A percentile compares a stretch with the other conserved stretches of the same genome.
Evolutionary conservation across 2,888 invertebrate species (phyloP).

Genomic region (Drosophila anomalipes): DNA sequence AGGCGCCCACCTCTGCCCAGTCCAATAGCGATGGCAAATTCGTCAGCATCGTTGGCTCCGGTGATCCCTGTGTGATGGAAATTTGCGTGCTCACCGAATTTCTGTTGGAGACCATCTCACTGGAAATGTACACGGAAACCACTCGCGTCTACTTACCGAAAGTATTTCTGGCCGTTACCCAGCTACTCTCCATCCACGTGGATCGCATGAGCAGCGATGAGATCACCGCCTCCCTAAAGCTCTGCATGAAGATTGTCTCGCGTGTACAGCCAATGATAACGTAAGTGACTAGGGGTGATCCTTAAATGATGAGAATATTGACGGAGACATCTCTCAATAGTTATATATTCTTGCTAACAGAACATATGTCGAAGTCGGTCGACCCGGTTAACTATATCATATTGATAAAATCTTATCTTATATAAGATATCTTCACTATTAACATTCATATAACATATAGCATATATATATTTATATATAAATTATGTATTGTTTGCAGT

Average conservation of each 20-base stretch:
- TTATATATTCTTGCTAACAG: not conserved
- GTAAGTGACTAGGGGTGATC: slow-evolving; percentile 58
- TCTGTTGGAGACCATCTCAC: slow-evolving; percentile 90
- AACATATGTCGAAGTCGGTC: not conserved
- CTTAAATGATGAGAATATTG: not conserved
- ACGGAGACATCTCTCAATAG: not conserved
- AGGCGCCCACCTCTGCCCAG: slow-evolving; percentile 64
- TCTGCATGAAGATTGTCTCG: slow-evolving; percentile 90
- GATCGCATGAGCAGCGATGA: slow-evolving; percentile 86
- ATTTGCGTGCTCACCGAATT: slow-evolving; percentile 91
- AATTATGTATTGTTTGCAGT: slow-evolving; percentile 53
- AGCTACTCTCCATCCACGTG: slow-evolving; percentile 87
- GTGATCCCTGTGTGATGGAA: slow-evolving; percentile 88
- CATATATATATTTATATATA: not conserved
- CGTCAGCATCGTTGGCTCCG: slow-evolving; percentile 87
- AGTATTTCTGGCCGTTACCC: slow-evolving; percentile 89
- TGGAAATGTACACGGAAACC: slow-evolving; percentile 91
- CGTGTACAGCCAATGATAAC: slow-evolving; percentile 90
- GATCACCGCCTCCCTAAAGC: slow-evolving; percentile 88
- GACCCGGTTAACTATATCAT: not conserved
- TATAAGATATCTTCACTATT: not conserved
- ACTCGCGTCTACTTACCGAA: slow-evolving; percentile 92
- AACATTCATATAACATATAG: not conserved
- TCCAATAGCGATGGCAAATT: slow-evolving; percentile 72
- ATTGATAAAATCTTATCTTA: not conserved